A percentile compares a stretch with the other conserved stretches of the same genome.
These are phyloP conservation scores for Euglossa dilemma DNA, from an alignment of 1,140 invertebrate genomes.

Conservation along the genomic window DNA sequence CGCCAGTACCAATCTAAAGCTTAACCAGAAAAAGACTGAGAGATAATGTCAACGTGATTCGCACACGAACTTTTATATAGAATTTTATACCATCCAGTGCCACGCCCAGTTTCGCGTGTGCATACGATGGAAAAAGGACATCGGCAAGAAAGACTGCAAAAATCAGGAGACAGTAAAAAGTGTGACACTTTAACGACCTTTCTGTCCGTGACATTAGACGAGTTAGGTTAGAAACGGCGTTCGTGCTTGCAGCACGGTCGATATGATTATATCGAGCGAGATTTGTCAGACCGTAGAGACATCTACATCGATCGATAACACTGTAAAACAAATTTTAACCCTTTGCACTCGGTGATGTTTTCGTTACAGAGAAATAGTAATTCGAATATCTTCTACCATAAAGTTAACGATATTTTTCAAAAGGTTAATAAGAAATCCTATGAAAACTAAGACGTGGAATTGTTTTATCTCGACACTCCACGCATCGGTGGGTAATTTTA, in stretches of 20 bases:
- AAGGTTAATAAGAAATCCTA: no score
- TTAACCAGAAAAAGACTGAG: constrained; percentile 1
- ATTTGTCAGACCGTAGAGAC: neutral
- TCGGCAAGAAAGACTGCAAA: neutral
- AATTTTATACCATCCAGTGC: constrained; percentile 27
- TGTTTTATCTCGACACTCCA: no score
- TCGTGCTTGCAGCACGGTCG: neutral
- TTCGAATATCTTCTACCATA: no score
- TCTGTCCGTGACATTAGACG: neutral
- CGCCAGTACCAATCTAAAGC: neutral
- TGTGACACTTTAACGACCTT: neutral
- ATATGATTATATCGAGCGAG: constrained; percentile 4
- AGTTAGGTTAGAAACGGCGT: constrained; percentile 15
- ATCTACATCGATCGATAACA: constrained; percentile 3
- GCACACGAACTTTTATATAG: neutral
- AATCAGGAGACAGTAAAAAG: neutral
- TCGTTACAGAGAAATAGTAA: no score
- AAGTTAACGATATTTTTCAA: no score
- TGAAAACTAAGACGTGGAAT: no score
- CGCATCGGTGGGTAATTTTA: no score
- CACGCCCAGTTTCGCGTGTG: constrained; percentile 24
- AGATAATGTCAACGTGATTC: constrained; percentile 26
- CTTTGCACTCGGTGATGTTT: no score
- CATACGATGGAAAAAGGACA: neutral
- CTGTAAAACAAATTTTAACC: neutral